Percentiles rank a stretch among this genome's conserved stretches.
Conservation (phyloP, 2,888 invertebrate genomes). For the Phyllotreta cruciferae region DNA sequence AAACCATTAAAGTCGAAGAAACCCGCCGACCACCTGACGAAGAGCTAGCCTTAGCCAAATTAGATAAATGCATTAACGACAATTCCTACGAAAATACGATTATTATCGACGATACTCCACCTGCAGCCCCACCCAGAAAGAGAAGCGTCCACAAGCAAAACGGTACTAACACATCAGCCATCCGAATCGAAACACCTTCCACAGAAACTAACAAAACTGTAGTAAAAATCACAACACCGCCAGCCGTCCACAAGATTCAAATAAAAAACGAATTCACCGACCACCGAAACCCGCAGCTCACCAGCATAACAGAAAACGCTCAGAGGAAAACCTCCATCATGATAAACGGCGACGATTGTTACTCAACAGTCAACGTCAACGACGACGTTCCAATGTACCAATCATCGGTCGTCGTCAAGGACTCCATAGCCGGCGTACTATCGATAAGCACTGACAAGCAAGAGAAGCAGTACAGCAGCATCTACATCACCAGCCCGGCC, state of each 20-base stretch:
- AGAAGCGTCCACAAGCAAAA: conserved; percentile 56
- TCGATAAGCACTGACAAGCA: conserved; percentile 36
- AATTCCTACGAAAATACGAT: conserved; percentile 13
- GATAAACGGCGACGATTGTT: conserved; percentile 77
- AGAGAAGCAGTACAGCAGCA: conserved; percentile 55
- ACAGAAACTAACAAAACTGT: conserved; percentile 57
- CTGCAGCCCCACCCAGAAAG: conserved; percentile 58
- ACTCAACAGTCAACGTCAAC: conserved; percentile 76
- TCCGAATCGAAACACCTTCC: conserved; percentile 41
- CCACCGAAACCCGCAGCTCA: conserved; percentile 44
- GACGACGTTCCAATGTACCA: conserved; percentile 74
- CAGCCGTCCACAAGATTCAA: conserved; percentile 63
- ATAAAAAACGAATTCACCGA: conserved; percentile 62
- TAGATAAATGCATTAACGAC: conserved; percentile 32
- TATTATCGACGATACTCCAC: conserved; percentile 44
- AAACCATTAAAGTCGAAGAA: not conserved
- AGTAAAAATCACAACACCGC: conserved; percentile 59
- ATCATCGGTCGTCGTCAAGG: conserved; percentile 76
- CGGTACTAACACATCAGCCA: conserved; percentile 38
- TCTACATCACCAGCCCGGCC: conserved; percentile 58
- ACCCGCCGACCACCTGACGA: conserved; percentile 18
- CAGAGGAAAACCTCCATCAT: conserved; percentile 72
- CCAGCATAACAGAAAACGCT: conserved; percentile 53
- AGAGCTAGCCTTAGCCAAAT: conserved; percentile 30
- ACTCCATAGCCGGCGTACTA: conserved; percentile 54